phyloP scores from a whole-genome alignment of 1,140 invertebrate species.

The Drosophila ercepeae region DNA sequence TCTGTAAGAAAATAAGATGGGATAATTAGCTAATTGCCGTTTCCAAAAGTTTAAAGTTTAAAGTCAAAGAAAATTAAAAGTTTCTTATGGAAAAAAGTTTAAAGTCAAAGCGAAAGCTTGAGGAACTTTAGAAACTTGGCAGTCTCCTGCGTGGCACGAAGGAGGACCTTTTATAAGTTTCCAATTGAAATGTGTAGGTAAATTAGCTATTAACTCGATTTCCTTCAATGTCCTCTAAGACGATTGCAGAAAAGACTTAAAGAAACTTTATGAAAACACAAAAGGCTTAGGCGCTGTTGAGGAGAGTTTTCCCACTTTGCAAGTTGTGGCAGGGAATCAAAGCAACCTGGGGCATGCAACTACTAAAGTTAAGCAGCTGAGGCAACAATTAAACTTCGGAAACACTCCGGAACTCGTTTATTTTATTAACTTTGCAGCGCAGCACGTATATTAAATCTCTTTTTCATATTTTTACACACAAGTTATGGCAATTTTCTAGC shows the following conservation, averaged over 20 bases:
- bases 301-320: not conserved
- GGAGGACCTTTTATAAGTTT: constrained; percentile 2
- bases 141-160: not conserved
- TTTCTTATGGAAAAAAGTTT: constrained; percentile 21
- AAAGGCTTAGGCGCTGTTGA: not conserved
- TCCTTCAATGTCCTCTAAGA: not conserved
- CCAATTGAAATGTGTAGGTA: constrained; percentile 5
- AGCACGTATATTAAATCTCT: not conserved
- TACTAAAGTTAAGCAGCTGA: constrained; percentile 1
- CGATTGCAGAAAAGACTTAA: constrained; percentile 1
- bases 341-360: constrained; percentile 10
- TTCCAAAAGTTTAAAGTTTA: constrained; percentile 24
- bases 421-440: not conserved
- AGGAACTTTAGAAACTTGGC: constrained; percentile 23
- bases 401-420: not conserved
- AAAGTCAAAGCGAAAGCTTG: constrained; percentile 20
- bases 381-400: too few relatives aligned
- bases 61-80: constrained; percentile 22
- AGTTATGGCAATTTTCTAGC: too few relatives aligned
- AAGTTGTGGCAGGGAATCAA: constrained; percentile 21
- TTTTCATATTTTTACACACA: not conserved
- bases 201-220: constrained; percentile 16
- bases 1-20: constrained; percentile 23
- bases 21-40: constrained; percentile 35
- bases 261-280: constrained; percentile 13